Conservation (phyloP, 2,888 invertebrate genomes). For the Drosophila longiperda region DNA sequence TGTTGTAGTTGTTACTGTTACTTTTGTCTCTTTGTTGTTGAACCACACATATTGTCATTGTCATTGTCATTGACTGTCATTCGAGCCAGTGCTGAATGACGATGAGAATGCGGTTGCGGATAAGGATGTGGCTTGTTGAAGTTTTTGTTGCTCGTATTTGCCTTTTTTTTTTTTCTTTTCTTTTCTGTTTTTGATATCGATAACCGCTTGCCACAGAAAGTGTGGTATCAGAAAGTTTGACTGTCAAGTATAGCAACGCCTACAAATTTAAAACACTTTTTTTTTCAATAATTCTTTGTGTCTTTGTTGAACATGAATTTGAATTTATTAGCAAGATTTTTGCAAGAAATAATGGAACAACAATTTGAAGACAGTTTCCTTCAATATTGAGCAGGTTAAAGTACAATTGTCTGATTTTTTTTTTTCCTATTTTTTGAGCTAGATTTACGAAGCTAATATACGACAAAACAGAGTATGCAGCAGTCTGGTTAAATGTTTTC, state of each 20-base stretch:
- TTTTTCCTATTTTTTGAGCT: neutral
- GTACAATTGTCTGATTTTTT: no score
- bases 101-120: conserved; percentile 36
- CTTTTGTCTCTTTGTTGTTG: conserved; percentile 36
- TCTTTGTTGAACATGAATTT: neutral
- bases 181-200: conserved; percentile 30
- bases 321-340: neutral
- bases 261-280: neutral
- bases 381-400: neutral
- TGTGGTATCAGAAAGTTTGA: neutral
- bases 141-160: conserved; percentile 28
- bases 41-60: conserved; percentile 52
- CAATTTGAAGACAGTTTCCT: neutral
- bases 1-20: neutral
- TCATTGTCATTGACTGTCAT: conserved; percentile 57
- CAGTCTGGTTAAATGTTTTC: neutral
- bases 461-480: neutral
- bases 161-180: neutral
- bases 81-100: conserved; percentile 29
- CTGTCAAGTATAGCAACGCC: neutral
- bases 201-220: conserved; percentile 11
- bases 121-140: conserved; percentile 47
- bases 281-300: neutral
- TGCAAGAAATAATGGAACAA: neutral
- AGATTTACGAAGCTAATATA: neutral